Evolutionary conservation across 2,797 vertebrate species (phyloP).

Genomic region (Netta rufina): DNA sequence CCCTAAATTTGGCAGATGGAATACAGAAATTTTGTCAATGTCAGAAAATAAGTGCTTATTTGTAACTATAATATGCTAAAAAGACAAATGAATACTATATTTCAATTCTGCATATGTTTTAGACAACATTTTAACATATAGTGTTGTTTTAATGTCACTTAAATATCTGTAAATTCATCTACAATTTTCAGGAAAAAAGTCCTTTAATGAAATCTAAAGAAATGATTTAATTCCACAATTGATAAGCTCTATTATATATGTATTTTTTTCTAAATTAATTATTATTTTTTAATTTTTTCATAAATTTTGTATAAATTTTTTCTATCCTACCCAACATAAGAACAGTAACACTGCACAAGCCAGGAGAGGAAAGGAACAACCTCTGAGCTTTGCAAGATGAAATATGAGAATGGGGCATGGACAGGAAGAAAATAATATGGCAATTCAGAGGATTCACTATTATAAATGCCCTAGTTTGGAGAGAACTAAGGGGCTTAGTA

Average conservation of each 20-base stretch:
- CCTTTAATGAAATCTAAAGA: neutral
- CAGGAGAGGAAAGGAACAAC: fast-evolving
- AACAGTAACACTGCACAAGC: fast-evolving
- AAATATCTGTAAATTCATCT: fast-evolving
- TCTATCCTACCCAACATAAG: fast-evolving
- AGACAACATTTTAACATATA: neutral
- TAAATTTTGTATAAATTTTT: neutral
- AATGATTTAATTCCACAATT: neutral
- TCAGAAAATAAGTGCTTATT: neutral
- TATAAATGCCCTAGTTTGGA: neutral
- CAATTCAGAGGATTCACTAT: neutral
- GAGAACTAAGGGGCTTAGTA: conserved; percentile 11
- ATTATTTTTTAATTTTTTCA: neutral
- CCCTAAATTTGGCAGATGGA: neutral
- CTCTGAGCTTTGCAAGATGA: fast-evolving
- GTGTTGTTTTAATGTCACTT: neutral
- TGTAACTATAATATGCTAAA: neutral
- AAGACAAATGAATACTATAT: neutral
- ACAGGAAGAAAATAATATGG: neutral
- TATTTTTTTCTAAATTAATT: too few species aligned
- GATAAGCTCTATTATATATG: fast-evolving
- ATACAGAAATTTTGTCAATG: neutral
- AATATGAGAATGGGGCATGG: neutral
- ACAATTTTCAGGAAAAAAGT: neutral
- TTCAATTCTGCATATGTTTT: neutral